A percentile compares a stretch with the other conserved stretches of the same genome.
These are phyloP conservation scores for Gallinago media DNA, from an alignment of 2,113 vertebrate genomes.

Conservation along the genomic window DNA sequence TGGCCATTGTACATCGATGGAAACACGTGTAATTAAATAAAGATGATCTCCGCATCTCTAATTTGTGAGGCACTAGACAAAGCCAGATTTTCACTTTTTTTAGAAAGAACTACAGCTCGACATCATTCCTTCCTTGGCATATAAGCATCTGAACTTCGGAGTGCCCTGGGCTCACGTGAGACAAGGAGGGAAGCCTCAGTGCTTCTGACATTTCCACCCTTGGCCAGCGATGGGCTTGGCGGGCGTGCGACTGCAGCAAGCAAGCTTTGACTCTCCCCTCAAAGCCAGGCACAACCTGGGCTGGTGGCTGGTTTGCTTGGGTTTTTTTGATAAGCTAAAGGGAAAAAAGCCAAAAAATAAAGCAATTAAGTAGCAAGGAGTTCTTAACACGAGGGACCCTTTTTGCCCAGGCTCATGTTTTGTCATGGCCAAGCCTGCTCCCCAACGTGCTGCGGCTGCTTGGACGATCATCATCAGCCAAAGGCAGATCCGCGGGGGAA, in stretches of 20 bases:
- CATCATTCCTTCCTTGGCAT: background rate
- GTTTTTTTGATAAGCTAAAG: background rate
- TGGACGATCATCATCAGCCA: background rate
- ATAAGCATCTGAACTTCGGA: background rate
- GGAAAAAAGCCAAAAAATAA: background rate
- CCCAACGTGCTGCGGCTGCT: background rate
- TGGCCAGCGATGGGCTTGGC: background rate
- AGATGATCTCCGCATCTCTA: conserved; percentile 33
- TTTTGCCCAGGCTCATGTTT: background rate
- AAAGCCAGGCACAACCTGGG: background rate
- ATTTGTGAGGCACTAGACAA: background rate
- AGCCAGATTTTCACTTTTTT: background rate
- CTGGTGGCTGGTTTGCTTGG: background rate
- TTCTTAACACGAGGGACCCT: rapidly evolving
- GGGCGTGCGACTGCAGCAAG: background rate
- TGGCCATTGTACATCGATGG: background rate
- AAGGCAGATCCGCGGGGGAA: background rate
- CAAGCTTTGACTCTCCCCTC: background rate
- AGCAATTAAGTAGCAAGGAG: background rate
- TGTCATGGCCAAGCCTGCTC: background rate
- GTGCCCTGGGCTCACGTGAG: background rate
- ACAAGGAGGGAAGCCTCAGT: background rate
- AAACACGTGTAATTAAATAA: conserved; percentile 33
- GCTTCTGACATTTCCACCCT: background rate
- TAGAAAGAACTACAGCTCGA: background rate